Evolutionary conservation across 2,113 vertebrate species (phyloP).

Genomic region (Limnothrissa miodon): DNA sequence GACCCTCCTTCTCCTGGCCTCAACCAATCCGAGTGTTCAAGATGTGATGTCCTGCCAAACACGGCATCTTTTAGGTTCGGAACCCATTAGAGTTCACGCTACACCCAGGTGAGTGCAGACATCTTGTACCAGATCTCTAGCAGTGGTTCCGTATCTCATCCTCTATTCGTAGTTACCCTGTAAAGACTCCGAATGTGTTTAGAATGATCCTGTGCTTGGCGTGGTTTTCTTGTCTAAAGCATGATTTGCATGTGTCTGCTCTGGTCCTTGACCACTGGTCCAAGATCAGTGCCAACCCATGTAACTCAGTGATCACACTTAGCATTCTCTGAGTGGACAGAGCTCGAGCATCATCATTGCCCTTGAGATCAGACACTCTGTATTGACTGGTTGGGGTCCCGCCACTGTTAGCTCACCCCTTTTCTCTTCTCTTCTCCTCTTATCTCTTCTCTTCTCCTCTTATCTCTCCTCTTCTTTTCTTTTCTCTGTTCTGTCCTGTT

Average conservation of each 20-base stretch:
- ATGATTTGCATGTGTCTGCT: not conserved
- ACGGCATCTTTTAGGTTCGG: slow-evolving; percentile 60
- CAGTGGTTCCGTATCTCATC: not conserved
- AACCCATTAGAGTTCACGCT: slow-evolving; percentile 65
- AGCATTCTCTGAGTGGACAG: not conserved
- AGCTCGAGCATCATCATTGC: not conserved
- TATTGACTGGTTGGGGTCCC: not conserved
- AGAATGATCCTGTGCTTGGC: not conserved
- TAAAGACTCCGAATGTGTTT: not conserved
- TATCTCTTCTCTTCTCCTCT: too few species aligned
- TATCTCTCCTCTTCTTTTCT: too few species aligned
- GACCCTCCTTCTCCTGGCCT: slow-evolving; percentile 55
- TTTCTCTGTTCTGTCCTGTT: too few species aligned
- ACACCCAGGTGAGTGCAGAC: slow-evolving; percentile 67
- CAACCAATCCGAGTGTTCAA: slow-evolving; percentile 58
- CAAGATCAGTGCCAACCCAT: not conserved
- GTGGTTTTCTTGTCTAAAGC: not conserved
- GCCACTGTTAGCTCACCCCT: too few species aligned
- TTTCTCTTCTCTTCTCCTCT: too few species aligned
- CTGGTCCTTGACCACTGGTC: not conserved
- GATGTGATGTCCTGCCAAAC: slow-evolving; percentile 66
- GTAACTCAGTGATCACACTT: not conserved
- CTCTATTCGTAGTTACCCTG: not conserved
- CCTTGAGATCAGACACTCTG: not conserved
- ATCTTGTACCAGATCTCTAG: not conserved